phyloP scores from a whole-genome alignment of 2,113 vertebrate genomes.

The Toxotes chatareus region DNA sequence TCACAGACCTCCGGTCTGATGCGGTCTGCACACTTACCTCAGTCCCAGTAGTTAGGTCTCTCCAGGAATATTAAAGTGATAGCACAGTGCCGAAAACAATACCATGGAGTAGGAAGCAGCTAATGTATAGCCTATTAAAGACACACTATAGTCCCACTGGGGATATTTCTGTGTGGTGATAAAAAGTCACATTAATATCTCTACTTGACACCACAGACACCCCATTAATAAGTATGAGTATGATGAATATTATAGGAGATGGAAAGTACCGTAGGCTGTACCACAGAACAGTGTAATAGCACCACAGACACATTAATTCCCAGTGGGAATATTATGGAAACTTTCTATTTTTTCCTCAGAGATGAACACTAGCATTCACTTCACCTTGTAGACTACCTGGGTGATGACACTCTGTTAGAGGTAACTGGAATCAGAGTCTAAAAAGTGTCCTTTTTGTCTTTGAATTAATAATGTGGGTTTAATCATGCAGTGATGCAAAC shows the following conservation, averaged over 20 bases:
- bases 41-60: background rate
- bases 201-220: background rate
- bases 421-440: no score
- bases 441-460: no score
- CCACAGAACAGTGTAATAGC: background rate
- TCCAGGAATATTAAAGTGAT: background rate
- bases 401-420: no score
- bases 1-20: background rate
- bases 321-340: background rate
- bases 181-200: background rate
- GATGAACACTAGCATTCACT: no score
- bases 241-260: background rate
- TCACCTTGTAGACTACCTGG: no score
- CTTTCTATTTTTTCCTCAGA: background rate
- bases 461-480: no score
- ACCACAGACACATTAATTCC: background rate
- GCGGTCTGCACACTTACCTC: constrained; percentile 12
- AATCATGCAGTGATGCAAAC: no score
- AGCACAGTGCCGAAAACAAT: background rate
- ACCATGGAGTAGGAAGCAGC: background rate
- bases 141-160: background rate
- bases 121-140: background rate
- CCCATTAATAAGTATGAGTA: background rate
- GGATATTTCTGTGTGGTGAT: background rate
- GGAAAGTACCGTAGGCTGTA: background rate